Evolutionary conservation across 2,797 vertebrate species (phyloP), one percentile per base, ranked within the genome.

Genomic region (Cirrhinus mrigala): DNA sequence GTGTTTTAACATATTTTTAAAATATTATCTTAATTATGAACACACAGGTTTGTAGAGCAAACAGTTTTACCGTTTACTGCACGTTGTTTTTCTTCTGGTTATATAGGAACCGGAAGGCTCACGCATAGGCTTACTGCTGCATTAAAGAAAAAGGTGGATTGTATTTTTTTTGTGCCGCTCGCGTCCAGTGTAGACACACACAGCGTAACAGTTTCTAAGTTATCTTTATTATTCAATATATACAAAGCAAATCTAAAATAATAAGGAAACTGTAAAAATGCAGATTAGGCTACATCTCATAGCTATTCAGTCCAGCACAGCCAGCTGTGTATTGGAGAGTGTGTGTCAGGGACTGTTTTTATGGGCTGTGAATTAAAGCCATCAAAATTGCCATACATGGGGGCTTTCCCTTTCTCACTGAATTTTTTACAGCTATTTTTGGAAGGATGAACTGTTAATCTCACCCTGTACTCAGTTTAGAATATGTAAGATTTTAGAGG

Each of bases 341-440:
- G 22, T 27, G 16, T 60, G 81, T 46, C 15, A 48, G 48, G 40
- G 10, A 69, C 9, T 20, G 50, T 10, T 77, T 58, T 54, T n/a
- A 6, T 29, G 6, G 85, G 86, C 70, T 24, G 78, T 77, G n/a
- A 29, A 84, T 58, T 54, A 84, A n/a, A 78, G 46, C 22, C 37
- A n/a, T 85, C 86, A 82, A 68, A 90, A 91, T 89, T 87, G 48
- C 93, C 93, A 85, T 94, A 94, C 84, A 94, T 92, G 93, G 93
- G 89, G 82, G 88, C 85, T 8, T 69, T 66, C 52, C 76, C 29
- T 82, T 90, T 88, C 89, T 84, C 70, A 70, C 48, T 29, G 71
- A 71, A 76, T 77, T 69, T 46, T 70, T 29, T 2, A 79, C 79
- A 44, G 50, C 82, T 87, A 89, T 90, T 91, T 89, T 86, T 87